Conservation (phyloP, 2,113 vertebrate species). For the Heterotilapia buettikoferi region DNA sequence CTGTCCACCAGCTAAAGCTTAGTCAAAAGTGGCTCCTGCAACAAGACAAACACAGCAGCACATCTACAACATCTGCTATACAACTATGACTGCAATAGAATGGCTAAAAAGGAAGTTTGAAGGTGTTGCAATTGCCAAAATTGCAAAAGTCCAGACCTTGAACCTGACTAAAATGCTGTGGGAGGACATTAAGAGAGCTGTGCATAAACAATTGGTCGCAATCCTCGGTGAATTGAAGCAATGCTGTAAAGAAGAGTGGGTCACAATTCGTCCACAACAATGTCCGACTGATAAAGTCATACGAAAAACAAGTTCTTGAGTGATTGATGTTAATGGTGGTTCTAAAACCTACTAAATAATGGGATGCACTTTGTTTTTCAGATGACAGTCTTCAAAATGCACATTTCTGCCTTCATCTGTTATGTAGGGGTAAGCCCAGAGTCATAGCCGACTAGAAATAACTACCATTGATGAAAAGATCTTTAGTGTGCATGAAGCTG, state of each 20-base stretch:
- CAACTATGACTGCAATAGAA: neutral
- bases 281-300: neutral
- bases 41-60: neutral
- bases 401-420: neutral
- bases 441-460: neutral
- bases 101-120: neutral
- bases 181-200: neutral
- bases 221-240: neutral
- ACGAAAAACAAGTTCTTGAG: neutral
- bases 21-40: neutral
- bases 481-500: neutral
- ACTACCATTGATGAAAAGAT: neutral
- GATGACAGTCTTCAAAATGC: neutral
- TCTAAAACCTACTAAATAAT: neutral
- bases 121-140: neutral
- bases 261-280: neutral
- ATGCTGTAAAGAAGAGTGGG: neutral
- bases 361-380: neutral
- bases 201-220: neutral
- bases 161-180: neutral
- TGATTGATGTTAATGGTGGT: neutral
- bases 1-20: neutral
- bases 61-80: neutral
- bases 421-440: neutral
- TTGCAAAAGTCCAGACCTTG: neutral